Conservation (phyloP, 2,797 vertebrate species). For the Acipenser oxyrinchus region DNA sequence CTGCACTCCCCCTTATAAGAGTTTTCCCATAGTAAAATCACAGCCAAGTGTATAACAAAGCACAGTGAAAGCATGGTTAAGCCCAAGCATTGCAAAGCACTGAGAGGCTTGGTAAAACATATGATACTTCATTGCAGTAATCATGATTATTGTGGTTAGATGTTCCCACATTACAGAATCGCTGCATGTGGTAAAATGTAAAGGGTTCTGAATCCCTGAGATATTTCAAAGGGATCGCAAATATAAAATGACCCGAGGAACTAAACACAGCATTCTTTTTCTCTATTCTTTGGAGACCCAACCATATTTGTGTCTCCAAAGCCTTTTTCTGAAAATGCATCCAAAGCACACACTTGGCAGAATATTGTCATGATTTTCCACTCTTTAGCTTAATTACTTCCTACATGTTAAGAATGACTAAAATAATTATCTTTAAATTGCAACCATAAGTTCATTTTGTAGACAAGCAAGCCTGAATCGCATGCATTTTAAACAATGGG, state of each 20-base stretch:
- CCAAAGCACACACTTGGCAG: too few species aligned
- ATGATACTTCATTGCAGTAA: too few species aligned
- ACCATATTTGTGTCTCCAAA: too few species aligned
- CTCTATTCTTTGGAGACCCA: too few species aligned
- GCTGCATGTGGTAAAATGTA: conserved; percentile 50
- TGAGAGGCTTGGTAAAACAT: too few species aligned
- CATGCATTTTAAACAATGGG: conserved; percentile 37
- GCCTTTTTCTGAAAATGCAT: too few species aligned
- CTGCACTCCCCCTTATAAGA: too few species aligned
- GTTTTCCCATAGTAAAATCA: too few species aligned
- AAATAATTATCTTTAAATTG: conserved; percentile 72
- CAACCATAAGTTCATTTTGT: conserved; percentile 61
- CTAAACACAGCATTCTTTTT: conserved; percentile 53
- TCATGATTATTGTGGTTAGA: conserved; percentile 37
- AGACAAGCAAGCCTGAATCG: conserved; percentile 11
- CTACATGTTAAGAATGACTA: conserved; percentile 68
- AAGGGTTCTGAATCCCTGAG: conserved; percentile 60
- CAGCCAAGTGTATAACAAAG: too few species aligned
- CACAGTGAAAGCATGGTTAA: too few species aligned
- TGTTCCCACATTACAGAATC: conserved; percentile 60
- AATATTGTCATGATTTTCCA: too few species aligned
- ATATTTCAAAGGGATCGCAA: conserved; percentile 19
- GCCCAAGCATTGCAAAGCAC: too few species aligned
- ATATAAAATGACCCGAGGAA: conserved; percentile 56
- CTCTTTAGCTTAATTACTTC: conserved; percentile 56